Percentiles rank a stretch among this genome's conserved stretches.
Evolutionary conservation across 2,888 invertebrate species (phyloP).

Genomic region (Temnothorax ravouxi): DNA sequence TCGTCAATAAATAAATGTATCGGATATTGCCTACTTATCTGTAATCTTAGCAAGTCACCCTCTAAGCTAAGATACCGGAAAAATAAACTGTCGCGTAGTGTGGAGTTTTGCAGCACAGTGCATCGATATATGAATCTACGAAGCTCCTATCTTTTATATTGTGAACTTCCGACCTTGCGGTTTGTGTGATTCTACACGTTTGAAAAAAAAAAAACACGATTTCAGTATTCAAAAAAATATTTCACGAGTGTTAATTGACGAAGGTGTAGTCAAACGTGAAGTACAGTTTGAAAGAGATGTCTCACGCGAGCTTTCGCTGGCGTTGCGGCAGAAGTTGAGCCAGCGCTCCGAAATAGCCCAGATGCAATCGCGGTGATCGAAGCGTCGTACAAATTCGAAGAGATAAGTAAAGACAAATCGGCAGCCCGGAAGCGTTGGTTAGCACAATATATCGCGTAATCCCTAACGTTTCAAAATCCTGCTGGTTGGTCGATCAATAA

Average conservation of each 20-base stretch:
- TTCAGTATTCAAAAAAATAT: not conserved
- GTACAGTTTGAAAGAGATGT: not conserved
- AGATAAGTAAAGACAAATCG: not conserved
- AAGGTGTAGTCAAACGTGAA: constrained; percentile 7
- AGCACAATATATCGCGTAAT: constrained; percentile 2
- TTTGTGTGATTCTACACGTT: not conserved
- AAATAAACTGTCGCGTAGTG: not conserved
- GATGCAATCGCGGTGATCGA: constrained; percentile 9
- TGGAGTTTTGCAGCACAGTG: constrained; percentile 5
- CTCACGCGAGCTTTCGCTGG: not conserved
- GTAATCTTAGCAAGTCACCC: not conserved
- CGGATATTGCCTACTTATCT: constrained; percentile 4
- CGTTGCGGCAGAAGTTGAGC: not conserved
- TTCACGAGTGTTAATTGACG: not conserved
- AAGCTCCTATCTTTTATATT: constrained; percentile 5
- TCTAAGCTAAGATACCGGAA: not conserved
- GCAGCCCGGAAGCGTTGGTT: not conserved
- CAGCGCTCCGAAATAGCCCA: not conserved
- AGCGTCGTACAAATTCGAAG: not conserved
- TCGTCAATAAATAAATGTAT: not conserved
- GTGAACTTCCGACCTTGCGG: not conserved
- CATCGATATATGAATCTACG: constrained; percentile 10
- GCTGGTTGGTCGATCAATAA: constrained; percentile 21
- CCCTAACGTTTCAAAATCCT: not conserved
- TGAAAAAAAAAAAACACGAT: not conserved